Percentiles rank a stretch among this genome's conserved stretches.
These are phyloP conservation scores for Tonatia bakeri DNA, from an alignment of 2,113 vertebrate species.

Conservation along the genomic window DNA sequence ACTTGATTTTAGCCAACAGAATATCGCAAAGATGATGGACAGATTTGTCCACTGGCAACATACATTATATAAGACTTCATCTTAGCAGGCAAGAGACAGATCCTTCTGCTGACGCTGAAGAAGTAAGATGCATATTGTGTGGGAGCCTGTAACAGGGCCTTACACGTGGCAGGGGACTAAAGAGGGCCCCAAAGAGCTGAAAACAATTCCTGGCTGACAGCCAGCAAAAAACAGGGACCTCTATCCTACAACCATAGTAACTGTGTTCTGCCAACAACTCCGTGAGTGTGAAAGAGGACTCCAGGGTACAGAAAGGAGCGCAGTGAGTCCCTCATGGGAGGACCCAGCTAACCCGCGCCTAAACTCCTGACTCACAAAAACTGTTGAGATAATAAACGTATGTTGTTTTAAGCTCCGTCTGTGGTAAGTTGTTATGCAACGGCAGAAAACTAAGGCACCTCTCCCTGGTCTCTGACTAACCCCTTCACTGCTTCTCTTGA, in stretches of 20 bases:
- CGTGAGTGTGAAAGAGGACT: neutral
- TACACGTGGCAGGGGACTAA: neutral
- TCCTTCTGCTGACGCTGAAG: neutral
- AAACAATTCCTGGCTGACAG: neutral
- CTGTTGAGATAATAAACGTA: neutral
- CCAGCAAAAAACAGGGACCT: neutral
- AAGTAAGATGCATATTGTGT: neutral
- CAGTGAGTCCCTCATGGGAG: neutral
- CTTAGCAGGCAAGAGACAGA: neutral
- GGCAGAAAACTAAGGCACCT: neutral
- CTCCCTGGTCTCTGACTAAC: neutral
- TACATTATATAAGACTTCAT: neutral
- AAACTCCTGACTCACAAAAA: neutral
- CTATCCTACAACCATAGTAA: neutral
- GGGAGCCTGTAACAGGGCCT: neutral
- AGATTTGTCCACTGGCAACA: neutral
- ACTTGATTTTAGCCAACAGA: neutral
- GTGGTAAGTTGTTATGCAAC: neutral
- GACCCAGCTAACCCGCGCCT: neutral
- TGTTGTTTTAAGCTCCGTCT: neutral
- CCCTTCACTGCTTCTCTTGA: neutral
- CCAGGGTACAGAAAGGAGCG: neutral
- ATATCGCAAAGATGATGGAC: neutral
- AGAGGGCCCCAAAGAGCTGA: neutral
- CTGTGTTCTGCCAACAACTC: neutral